Evolutionary conservation across 1,140 invertebrate genomes (phyloP).

Genomic region (Caenorhabditis remanei): DNA sequence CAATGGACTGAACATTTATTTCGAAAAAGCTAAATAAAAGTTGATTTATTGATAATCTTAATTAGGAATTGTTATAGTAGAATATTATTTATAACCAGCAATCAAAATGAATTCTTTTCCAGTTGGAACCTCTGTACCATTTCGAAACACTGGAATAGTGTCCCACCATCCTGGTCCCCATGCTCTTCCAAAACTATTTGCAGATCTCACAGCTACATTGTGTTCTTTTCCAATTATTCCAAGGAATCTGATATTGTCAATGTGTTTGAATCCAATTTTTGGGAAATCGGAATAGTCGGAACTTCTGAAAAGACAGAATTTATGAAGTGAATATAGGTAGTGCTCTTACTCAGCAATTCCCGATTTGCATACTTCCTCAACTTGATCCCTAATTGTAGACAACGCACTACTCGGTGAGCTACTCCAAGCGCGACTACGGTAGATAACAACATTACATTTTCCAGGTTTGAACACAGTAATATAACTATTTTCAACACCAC

Average conservation of each 20-base stretch:
- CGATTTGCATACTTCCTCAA: neutral
- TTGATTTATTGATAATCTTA: too few species aligned
- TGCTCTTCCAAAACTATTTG: slow-evolving; percentile 1
- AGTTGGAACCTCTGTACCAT: neutral
- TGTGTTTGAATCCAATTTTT: neutral
- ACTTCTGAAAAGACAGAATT: neutral
- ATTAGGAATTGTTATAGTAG: too few species aligned
- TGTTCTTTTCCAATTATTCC: neutral
- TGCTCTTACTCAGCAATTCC: neutral
- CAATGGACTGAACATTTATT: too few species aligned
- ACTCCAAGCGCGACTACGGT: neutral
- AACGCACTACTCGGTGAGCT: neutral
- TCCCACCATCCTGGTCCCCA: slow-evolving; percentile 15
- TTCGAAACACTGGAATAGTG: neutral
- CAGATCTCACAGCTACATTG: neutral
- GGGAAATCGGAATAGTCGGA: neutral
- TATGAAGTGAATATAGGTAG: neutral
- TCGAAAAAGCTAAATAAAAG: too few species aligned
- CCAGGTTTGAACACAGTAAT: neutral
- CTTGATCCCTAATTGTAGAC: neutral
- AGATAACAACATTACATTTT: neutral
- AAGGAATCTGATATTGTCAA: neutral
- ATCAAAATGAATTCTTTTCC: neutral
- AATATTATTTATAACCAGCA: neutral
- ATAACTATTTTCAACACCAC: neutral